Evolutionary conservation across 1,140 invertebrate genomes (phyloP).

Genomic region (Triops cancriformis): DNA sequence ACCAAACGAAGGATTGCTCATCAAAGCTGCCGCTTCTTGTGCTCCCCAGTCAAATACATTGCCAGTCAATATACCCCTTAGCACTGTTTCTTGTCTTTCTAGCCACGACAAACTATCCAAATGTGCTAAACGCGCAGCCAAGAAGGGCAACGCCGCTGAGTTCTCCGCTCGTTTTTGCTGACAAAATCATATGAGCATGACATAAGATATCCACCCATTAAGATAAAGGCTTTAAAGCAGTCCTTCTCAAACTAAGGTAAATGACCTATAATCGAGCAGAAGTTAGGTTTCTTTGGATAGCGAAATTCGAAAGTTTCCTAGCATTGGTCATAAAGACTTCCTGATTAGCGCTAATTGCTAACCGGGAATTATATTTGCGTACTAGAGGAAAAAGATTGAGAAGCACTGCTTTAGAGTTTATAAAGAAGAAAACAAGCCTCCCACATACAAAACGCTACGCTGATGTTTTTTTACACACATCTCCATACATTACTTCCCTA

Average conservation of each 20-base stretch:
- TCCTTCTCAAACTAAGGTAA: slow-evolving; percentile 5
- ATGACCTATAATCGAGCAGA: no score
- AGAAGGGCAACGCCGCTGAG: slow-evolving; percentile 49
- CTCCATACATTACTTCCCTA: slow-evolving; percentile 36
- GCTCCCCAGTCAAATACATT: slow-evolving; percentile 98
- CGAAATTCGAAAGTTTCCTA: no score
- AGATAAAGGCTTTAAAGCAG: slow-evolving; percentile 17
- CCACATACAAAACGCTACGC: no score
- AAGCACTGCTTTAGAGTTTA: no score
- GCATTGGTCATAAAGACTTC: no score
- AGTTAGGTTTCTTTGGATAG: not conserved
- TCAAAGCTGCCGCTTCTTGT: slow-evolving; percentile 69
- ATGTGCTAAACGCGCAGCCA: slow-evolving; percentile 44
- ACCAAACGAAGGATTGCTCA: slow-evolving; percentile 67
- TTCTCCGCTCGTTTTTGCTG: slow-evolving; percentile 62
- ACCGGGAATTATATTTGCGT: no score
- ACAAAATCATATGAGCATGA: slow-evolving; percentile 18
- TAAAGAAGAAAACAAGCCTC: no score
- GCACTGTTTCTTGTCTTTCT: slow-evolving; percentile 49
- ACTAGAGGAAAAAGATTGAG: no score
- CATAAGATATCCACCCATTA: not conserved
- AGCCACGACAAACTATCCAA: slow-evolving; percentile 48
- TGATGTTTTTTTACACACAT: no score
- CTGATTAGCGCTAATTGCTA: no score
- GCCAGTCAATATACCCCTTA: slow-evolving; percentile 56